These are phyloP conservation scores for Isurus oxyrinchus DNA, from an alignment of 2,113 vertebrate genomes.

Conservation along the genomic window DNA sequence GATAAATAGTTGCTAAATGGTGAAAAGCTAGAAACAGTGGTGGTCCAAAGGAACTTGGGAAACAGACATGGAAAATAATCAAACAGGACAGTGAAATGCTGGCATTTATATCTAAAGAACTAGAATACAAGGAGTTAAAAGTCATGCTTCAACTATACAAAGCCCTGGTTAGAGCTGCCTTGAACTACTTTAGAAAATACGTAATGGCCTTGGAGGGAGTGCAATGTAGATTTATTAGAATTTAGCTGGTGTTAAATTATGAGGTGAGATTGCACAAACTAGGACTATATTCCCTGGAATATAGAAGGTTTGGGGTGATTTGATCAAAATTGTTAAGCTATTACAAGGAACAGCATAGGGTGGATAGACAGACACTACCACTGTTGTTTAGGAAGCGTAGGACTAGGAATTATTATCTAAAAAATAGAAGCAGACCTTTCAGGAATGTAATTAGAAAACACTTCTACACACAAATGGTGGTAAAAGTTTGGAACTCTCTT, in stretches of 20 bases:
- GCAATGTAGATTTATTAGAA: background rate
- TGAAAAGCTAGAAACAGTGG: background rate
- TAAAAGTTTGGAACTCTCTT: background rate
- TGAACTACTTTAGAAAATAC: background rate
- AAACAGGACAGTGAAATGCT: background rate
- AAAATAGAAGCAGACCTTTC: background rate
- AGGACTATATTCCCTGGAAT: background rate
- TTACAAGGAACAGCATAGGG: background rate
- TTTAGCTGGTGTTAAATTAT: too few species aligned
- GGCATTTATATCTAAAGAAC: background rate
- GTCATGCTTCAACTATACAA: background rate
- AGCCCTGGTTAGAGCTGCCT: background rate
- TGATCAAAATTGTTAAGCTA: background rate
- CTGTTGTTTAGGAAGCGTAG: background rate
- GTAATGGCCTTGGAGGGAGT: too few species aligned
- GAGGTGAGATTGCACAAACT: background rate
- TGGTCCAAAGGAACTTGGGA: background rate
- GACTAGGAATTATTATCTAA: background rate
- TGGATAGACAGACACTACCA: background rate
- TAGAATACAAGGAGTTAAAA: background rate
- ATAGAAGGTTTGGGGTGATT: background rate
- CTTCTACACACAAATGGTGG: background rate
- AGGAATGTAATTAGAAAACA: background rate
- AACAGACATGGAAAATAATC: background rate
- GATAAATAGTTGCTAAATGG: background rate